phyloP scores from a whole-genome alignment of 2,113 vertebrate genomes.

The Anseranas semipalmata region DNA sequence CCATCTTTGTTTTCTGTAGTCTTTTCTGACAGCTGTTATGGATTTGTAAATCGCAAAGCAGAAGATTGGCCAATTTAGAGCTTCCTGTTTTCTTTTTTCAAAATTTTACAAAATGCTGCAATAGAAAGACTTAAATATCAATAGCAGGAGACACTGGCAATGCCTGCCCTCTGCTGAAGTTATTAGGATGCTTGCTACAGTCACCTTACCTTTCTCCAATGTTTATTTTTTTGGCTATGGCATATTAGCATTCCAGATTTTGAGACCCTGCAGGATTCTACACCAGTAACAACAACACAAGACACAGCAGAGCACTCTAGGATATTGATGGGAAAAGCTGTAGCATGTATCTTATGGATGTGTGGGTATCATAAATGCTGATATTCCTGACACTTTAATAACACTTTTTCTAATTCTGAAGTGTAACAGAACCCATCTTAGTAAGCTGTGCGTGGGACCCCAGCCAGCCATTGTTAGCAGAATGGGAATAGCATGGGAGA shows the following conservation, averaged over 20 bases:
- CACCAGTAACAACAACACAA: neutral
- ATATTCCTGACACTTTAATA: neutral
- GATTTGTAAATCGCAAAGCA: neutral
- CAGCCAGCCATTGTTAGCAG: neutral
- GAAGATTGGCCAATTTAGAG: neutral
- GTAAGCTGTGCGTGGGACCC: neutral
- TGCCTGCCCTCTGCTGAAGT: neutral
- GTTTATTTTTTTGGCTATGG: neutral
- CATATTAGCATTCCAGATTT: neutral
- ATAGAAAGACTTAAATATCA: neutral
- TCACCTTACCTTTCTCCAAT: neutral
- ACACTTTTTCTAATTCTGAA: neutral
- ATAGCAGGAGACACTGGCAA: rapidly evolving
- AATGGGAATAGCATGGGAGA: neutral
- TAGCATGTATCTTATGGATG: neutral
- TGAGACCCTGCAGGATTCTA: neutral
- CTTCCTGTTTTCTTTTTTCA: neutral
- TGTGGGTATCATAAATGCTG: neutral
- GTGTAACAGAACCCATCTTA: neutral
- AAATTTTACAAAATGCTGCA: neutral
- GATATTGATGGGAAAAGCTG: neutral
- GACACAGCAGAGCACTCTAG: neutral
- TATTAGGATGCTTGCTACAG: neutral
- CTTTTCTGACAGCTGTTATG: neutral
- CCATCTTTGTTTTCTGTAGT: neutral